Percentiles rank a stretch among this genome's conserved stretches.
Evolutionary conservation across 2,888 invertebrate genomes (phyloP).

Genomic region (Chrysopilus asiliformis): DNA sequence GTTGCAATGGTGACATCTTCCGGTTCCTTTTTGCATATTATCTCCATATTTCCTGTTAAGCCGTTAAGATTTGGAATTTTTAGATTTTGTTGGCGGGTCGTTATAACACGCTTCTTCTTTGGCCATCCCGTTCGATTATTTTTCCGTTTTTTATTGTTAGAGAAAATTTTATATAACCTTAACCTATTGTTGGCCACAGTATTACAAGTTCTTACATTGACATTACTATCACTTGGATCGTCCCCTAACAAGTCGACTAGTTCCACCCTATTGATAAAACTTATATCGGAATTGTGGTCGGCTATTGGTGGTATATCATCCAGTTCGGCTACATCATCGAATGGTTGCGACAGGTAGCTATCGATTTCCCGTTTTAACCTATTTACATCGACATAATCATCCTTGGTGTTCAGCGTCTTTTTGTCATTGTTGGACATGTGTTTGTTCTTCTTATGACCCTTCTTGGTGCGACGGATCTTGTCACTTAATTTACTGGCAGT

Average conservation of each 20-base stretch:
- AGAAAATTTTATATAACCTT: conserved; percentile 10
- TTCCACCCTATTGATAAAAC: conserved; percentile 29
- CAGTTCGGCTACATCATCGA: conserved; percentile 4
- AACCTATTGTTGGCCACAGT: conserved; percentile 4
- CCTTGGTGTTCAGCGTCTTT: conserved; percentile 22
- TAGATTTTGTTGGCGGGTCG: conserved; percentile 12
- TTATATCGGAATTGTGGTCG: conserved; percentile 13
- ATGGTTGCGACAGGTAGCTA: conserved; percentile 24
- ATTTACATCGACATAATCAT: conserved; percentile 16
- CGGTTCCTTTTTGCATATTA: not conserved
- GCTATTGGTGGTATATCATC: not conserved
- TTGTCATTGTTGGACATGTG: conserved; percentile 28
- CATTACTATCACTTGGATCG: not conserved
- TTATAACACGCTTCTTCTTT: conserved; percentile 22
- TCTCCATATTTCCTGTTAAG: not conserved
- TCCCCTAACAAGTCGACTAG: conserved; percentile 23
- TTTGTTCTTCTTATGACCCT: conserved; percentile 20
- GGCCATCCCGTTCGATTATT: conserved; percentile 79
- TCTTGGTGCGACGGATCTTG: not conserved
- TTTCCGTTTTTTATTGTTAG: conserved; percentile 32
- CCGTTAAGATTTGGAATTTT: conserved; percentile 4
- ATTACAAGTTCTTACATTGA: conserved; percentile 1
- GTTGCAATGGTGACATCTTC: conserved; percentile 10
- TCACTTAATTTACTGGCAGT: not conserved
- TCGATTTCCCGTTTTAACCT: conserved; percentile 29